Conservation (phyloP, 1,140 invertebrate genomes). For the Melipona quadrifasciata region DNA sequence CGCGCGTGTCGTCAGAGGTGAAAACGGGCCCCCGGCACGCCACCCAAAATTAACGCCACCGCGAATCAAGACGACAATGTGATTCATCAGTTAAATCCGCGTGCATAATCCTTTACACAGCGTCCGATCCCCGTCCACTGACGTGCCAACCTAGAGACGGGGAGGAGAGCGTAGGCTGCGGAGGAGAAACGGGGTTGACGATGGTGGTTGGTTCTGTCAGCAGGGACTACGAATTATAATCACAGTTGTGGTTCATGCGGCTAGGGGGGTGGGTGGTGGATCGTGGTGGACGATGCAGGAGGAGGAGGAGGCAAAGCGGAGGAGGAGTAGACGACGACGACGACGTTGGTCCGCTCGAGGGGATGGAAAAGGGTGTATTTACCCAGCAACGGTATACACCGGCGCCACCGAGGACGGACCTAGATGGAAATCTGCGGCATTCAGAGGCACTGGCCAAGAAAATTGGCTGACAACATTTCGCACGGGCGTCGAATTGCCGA, state of each 20-base stretch:
- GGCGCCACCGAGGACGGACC: conserved; percentile 69
- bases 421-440: conserved; percentile 82
- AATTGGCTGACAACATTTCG: conserved; percentile 82
- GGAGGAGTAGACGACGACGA: conserved; percentile 42
- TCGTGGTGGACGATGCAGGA: conserved; percentile 39
- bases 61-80: conserved; percentile 83
- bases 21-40: conserved; percentile 16
- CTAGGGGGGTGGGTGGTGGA: conserved; percentile 24
- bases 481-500: conserved; percentile 75
- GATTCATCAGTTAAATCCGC: conserved; percentile 83
- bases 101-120: conserved; percentile 82
- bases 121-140: conserved; percentile 65
- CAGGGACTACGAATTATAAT: conserved; percentile 80
- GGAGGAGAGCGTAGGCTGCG: conserved; percentile 10
- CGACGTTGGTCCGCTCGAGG: conserved; percentile 62
- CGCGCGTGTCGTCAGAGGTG: background rate
- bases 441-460: conserved; percentile 82
- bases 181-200: conserved; percentile 52
- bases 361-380: conserved; percentile 77
- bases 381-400: conserved; percentile 72
- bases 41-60: conserved; percentile 80
- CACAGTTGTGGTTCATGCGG: conserved; percentile 79
- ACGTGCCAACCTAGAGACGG: conserved; percentile 36
- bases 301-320: conserved; percentile 44
- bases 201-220: conserved; percentile 66